A percentile compares a stretch with the other conserved stretches of the same genome.
Conservation (phyloP, 1,140 invertebrate species). For the Latrodectus geometricus region DNA sequence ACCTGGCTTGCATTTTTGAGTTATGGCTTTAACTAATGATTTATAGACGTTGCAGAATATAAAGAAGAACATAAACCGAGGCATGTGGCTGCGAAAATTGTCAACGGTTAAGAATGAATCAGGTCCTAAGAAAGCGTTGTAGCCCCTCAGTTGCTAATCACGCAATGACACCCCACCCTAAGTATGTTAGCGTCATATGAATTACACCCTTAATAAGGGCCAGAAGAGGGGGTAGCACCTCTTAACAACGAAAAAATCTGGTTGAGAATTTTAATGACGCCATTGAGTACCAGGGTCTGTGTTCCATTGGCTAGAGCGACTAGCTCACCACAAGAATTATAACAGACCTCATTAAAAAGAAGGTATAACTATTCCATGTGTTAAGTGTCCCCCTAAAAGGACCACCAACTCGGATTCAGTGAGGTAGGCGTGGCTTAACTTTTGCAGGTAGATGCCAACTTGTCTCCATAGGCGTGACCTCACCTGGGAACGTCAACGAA, state of each 20-base stretch:
- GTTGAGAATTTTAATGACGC: conserved; percentile 45
- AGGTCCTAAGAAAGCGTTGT: not conserved
- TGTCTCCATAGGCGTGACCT: conserved; percentile 54
- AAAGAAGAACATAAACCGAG: conserved; percentile 9
- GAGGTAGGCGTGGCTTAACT: conserved; percentile 21
- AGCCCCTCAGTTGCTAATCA: not conserved
- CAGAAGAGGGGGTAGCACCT: conserved; percentile 13
- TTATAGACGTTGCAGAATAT: not conserved
- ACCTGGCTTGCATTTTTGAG: not conserved
- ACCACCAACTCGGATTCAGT: conserved; percentile 35
- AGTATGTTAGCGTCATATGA: not conserved
- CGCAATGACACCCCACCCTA: not conserved
- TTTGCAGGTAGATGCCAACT: conserved; percentile 55
- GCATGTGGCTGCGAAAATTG: conserved; percentile 21
- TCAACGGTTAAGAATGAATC: not conserved
- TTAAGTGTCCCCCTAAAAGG: conserved; percentile 2
- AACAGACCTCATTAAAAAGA: conserved; percentile 14
- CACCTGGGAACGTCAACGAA: conserved; percentile 28
- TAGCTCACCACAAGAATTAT: conserved; percentile 23
- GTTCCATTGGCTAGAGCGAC: not conserved
- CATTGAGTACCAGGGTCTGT: not conserved
- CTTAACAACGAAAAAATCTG: not conserved
- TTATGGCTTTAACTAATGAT: not conserved
- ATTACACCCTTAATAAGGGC: not conserved
- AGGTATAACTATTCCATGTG: not conserved